A percentile compares a stretch with the other conserved stretches of the same genome.
These are phyloP conservation scores for Meiosimyza decipiens DNA, from an alignment of 2,888 invertebrate genomes.

Conservation along the genomic window DNA sequence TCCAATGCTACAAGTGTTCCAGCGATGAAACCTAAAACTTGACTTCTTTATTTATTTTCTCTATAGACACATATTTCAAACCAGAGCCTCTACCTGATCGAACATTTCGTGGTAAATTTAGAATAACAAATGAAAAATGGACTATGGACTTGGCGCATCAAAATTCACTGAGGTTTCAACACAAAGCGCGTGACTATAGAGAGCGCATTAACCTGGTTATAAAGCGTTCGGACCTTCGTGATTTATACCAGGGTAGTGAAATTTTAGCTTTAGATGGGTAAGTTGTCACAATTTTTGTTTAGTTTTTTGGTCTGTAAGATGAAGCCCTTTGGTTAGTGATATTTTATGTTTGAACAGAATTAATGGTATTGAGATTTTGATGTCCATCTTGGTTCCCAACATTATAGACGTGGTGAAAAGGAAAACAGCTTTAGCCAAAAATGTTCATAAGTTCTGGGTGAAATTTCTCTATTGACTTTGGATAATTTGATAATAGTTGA, in stretches of 20 bases:
- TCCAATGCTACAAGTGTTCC: too few relatives aligned
- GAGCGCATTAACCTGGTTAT: slow-evolving; percentile 81
- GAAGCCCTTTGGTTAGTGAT: too few relatives aligned
- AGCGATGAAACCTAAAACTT: too few relatives aligned
- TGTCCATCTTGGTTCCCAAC: too few relatives aligned
- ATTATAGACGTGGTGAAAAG: too few relatives aligned
- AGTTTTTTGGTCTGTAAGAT: not conserved
- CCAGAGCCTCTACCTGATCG: slow-evolving; percentile 79
- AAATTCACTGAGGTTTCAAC: slow-evolving; percentile 76
- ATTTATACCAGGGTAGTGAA: slow-evolving; percentile 82
- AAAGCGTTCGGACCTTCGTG: slow-evolving; percentile 77
- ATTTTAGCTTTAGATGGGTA: slow-evolving; percentile 88
- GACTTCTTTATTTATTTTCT: slow-evolving; percentile 7
- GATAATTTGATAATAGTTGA: too few relatives aligned
- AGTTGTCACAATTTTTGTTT: slow-evolving; percentile 51
- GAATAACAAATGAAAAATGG: slow-evolving; percentile 78
- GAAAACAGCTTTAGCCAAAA: too few relatives aligned
- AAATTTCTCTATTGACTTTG: too few relatives aligned
- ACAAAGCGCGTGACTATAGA: slow-evolving; percentile 79
- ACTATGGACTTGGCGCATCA: slow-evolving; percentile 75
- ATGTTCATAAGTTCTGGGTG: too few relatives aligned
- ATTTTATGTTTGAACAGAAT: too few relatives aligned
- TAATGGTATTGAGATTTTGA: too few relatives aligned
- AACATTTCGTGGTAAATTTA: slow-evolving; percentile 84
- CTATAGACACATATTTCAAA: slow-evolving; percentile 64